phyloP scores from a whole-genome alignment of 2,888 invertebrate species.

The Cosmia trapezina region DNA sequence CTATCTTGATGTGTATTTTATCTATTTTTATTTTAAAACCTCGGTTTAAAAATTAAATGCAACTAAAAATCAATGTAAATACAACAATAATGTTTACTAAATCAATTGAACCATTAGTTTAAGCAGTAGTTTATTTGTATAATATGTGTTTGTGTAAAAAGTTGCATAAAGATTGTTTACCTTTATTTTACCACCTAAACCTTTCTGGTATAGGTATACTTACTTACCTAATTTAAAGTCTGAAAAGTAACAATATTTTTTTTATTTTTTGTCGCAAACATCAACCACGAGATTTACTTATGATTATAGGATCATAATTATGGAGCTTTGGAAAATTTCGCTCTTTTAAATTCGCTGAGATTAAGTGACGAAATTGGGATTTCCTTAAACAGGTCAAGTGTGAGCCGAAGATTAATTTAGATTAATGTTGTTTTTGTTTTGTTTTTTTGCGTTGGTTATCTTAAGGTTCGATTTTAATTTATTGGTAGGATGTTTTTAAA shows the following conservation, averaged over 20 bases:
- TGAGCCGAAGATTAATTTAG: constrained; percentile 32
- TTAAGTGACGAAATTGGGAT: constrained; percentile 40
- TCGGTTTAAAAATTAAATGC: too few species aligned
- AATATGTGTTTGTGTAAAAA: too few species aligned
- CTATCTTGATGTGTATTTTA: too few species aligned
- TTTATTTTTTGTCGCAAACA: constrained; percentile 13
- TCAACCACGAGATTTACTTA: constrained; percentile 1
- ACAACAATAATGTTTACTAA: too few species aligned
- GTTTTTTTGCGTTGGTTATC: constrained; percentile 17
- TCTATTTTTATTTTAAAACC: too few species aligned
- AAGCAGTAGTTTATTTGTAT: too few species aligned
- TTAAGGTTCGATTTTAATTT: constrained; percentile 17
- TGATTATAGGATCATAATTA: constrained; percentile 45
- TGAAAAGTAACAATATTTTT: neutral
- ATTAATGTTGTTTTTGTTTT: constrained; percentile 55
- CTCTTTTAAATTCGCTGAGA: constrained; percentile 40
- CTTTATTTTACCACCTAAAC: too few species aligned
- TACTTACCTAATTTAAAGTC: neutral
- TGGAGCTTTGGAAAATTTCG: constrained; percentile 15
- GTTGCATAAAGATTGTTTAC: too few species aligned
- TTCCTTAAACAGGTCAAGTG: constrained; percentile 30
- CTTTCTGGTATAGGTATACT: too few species aligned
- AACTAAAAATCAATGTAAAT: too few species aligned
- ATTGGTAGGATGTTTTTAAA: neutral
- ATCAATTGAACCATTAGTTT: too few species aligned